Percentiles rank a stretch among this genome's conserved stretches.
Evolutionary conservation across 2,888 invertebrate genomes (phyloP).

Genomic region (Abscondita cerata): DNA sequence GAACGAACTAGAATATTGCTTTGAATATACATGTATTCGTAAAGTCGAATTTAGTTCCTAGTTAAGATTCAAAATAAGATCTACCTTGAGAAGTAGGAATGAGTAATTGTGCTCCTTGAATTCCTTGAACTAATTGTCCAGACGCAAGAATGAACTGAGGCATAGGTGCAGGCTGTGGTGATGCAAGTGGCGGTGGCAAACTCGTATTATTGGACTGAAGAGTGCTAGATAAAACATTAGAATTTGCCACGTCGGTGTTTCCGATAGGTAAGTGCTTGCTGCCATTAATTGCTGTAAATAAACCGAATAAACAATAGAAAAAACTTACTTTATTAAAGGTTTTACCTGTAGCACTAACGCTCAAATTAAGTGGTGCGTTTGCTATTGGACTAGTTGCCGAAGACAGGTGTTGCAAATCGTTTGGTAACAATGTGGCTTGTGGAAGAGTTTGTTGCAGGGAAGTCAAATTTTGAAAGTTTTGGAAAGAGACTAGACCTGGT

Average conservation of each 20-base stretch:
- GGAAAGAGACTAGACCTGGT: constrained; percentile 75
- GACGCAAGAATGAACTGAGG: constrained; percentile 92
- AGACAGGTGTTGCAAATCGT: constrained; percentile 68
- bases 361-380: constrained; percentile 83
- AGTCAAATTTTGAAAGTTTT: constrained; percentile 82
- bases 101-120: constrained; percentile 91
- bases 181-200: constrained; percentile 65
- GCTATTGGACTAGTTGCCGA: constrained; percentile 66
- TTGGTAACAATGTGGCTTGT: constrained; percentile 65
- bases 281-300: constrained; percentile 2
- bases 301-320: background rate
- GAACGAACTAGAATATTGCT: no score
- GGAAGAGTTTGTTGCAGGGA: constrained; percentile 72
- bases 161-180: constrained; percentile 74
- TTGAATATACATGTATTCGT: no score
- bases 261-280: constrained; percentile 14
- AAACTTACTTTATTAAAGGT: no score
- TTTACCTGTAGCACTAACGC: constrained; percentile 67
- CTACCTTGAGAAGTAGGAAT: constrained; percentile 95
- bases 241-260: constrained; percentile 39
- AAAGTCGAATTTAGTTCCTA: no score
- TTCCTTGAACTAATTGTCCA: constrained; percentile 90
- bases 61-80: no score
- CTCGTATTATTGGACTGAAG: constrained; percentile 53
- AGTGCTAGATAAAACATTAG: constrained; percentile 37